These are phyloP conservation scores for Euzetes globulus DNA, from an alignment of 2,888 invertebrate genomes.

Conservation along the genomic window DNA sequence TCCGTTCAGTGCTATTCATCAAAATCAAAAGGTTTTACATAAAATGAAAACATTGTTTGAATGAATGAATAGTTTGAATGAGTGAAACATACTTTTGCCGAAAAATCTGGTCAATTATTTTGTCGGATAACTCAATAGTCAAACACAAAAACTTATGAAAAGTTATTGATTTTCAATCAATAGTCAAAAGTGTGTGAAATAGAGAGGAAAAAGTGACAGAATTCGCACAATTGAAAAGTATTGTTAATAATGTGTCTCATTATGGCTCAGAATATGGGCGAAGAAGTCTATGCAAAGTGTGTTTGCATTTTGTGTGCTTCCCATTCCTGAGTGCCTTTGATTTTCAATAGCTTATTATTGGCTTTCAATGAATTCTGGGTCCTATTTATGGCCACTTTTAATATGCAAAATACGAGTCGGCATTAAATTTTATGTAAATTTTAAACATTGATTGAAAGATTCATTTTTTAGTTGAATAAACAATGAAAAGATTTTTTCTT, in stretches of 20 bases:
- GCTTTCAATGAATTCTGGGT: not conserved
- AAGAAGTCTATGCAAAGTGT: not conserved
- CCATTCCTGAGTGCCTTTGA: no score
- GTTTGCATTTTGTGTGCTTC: not conserved
- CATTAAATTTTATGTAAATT: constrained; percentile 16
- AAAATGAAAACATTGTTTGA: not conserved
- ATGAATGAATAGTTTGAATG: not conserved
- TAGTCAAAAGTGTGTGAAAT: not conserved
- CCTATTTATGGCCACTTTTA: not conserved
- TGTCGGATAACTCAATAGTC: not conserved
- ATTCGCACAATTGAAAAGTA: not conserved
- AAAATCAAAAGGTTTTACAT: constrained; percentile 1
- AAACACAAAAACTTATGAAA: not conserved
- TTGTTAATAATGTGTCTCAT: not conserved
- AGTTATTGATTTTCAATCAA: not conserved
- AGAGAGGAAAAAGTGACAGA: not conserved
- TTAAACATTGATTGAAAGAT: constrained; percentile 8
- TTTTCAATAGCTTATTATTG: not conserved
- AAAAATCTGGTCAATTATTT: constrained; percentile 10
- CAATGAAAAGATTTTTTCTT: constrained; percentile 8
- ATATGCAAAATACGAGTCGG: not conserved
- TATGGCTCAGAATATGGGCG: not conserved
- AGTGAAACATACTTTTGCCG: not conserved
- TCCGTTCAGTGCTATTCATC: not conserved
- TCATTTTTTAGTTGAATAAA: constrained; percentile 25